These are phyloP conservation scores for Pardalotus punctatus DNA, from an alignment of 2,113 vertebrate genomes.

Conservation along the genomic window DNA sequence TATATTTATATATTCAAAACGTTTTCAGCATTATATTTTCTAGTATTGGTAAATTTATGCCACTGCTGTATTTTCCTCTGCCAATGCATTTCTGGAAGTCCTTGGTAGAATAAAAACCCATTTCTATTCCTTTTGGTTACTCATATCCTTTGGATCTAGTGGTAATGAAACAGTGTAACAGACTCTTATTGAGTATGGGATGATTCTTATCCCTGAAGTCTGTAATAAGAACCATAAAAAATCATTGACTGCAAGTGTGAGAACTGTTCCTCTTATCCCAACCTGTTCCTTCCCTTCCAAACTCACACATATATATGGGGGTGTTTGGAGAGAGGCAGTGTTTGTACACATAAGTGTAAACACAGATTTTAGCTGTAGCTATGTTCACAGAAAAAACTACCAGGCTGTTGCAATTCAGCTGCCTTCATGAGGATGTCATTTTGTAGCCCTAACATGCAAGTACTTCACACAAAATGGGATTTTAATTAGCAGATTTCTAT, in stretches of 20 bases:
- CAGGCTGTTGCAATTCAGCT: not conserved
- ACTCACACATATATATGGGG: not conserved
- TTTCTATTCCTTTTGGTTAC: not conserved
- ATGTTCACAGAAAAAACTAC: not conserved
- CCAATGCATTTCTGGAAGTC: not conserved
- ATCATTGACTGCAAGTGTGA: not conserved
- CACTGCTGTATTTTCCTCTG: not conserved
- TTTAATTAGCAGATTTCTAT: not conserved
- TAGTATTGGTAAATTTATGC: not conserved
- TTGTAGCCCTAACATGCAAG: not conserved
- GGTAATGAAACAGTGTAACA: not conserved
- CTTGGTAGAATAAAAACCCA: not conserved
- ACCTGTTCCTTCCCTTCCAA: not conserved
- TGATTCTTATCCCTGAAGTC: not conserved
- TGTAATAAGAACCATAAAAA: not conserved
- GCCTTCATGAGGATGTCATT: not conserved
- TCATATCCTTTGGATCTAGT: not conserved
- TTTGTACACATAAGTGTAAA: not conserved
- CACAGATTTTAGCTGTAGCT: not conserved
- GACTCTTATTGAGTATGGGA: not conserved
- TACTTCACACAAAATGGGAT: not conserved
- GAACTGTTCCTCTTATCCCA: not conserved
- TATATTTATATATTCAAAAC: not conserved
- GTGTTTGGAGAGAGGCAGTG: not conserved
- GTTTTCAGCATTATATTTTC: not conserved